Conservation (phyloP, 2,113 vertebrate genomes). For the Hippocampus comes region DNA sequence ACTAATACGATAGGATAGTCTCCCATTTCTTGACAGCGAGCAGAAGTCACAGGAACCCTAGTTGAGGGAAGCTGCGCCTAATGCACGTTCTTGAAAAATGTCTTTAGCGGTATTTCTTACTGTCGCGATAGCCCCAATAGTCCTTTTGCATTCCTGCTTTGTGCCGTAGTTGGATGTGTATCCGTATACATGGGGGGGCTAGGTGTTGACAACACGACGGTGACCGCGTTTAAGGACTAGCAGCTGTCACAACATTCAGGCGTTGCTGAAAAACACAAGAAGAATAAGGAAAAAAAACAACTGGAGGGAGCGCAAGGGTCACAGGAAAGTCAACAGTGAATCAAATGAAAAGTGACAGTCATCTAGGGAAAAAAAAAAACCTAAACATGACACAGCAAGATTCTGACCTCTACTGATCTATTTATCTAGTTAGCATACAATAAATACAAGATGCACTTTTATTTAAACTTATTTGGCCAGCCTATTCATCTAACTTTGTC, state of each 20-base stretch:
- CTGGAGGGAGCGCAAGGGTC: constrained; percentile 19
- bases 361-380: constrained; percentile 8
- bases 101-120: neutral
- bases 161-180: constrained; percentile 33
- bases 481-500: no score
- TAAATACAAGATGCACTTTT: no score
- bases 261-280: constrained; percentile 25
- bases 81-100: neutral
- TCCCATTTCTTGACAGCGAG: no score
- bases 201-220: constrained; percentile 36
- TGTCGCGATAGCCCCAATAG: neutral
- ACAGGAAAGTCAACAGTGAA: constrained; percentile 32
- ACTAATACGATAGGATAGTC: no score
- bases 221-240: constrained; percentile 32
- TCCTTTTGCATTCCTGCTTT: constrained; percentile 49
- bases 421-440: neutral
- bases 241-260: constrained; percentile 73
- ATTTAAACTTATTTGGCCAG: no score
- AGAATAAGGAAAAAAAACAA: neutral
- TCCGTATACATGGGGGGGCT: constrained; percentile 24
- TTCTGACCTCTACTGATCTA: neutral
- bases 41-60: no score
- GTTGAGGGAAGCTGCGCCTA: neutral
- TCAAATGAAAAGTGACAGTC: constrained; percentile 27
- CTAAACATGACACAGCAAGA: neutral